Evolutionary conservation across 1,140 invertebrate species (phyloP).

Genomic region (Megalonaias nervosa): DNA sequence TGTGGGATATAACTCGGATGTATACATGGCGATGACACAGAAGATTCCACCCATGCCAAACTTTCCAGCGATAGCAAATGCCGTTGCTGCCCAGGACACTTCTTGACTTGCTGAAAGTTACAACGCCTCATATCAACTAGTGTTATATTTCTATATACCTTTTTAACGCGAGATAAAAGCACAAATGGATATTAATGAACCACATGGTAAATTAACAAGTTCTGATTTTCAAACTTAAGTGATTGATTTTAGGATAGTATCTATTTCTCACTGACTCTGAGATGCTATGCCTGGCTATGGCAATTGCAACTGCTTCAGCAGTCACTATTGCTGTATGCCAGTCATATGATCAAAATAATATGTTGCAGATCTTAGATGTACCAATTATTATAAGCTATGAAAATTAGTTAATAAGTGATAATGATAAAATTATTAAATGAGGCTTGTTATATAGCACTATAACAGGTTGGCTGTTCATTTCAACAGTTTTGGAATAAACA

Average conservation of each 20-base stretch:
- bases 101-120: not conserved
- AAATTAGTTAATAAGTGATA: too few species aligned
- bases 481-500: too few species aligned
- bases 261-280: not conserved
- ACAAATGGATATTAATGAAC: not conserved
- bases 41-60: conserved; percentile 84
- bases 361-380: too few species aligned
- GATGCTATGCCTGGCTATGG: too few species aligned
- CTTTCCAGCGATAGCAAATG: conserved; percentile 84
- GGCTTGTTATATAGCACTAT: too few species aligned
- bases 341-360: too few species aligned
- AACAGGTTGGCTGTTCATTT: too few species aligned
- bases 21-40: conserved; percentile 91
- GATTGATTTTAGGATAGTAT: not conserved
- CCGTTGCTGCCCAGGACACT: conserved; percentile 20
- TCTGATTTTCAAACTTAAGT: not conserved
- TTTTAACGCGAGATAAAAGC: not conserved
- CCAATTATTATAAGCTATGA: too few species aligned
- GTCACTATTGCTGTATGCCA: too few species aligned
- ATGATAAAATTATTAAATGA: too few species aligned
- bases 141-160: not conserved
- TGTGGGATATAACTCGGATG: conserved; percentile 84
- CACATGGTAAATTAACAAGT: not conserved
- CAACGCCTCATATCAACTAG: not conserved
- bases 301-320: too few species aligned